Evolutionary conservation across 2,113 vertebrate species (phyloP).

Genomic region (Numida meleagris): DNA sequence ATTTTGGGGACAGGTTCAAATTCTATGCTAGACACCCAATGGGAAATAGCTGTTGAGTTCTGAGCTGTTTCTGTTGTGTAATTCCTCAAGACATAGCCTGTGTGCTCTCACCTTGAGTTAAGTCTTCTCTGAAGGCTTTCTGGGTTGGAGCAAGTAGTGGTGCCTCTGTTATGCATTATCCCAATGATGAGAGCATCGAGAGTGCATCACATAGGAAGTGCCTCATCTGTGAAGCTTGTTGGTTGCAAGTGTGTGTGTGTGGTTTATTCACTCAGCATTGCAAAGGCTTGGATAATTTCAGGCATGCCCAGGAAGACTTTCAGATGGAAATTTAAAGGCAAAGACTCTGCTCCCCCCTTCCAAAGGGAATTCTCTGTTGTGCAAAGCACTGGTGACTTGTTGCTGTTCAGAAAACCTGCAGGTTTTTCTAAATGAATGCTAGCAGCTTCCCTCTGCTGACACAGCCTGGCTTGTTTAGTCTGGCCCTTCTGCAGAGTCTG

Average conservation of each 20-base stretch:
- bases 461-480: neutral
- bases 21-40: neutral
- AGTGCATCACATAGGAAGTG: neutral
- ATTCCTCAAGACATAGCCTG: accelerated
- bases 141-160: neutral
- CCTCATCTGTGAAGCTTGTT: accelerated
- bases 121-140: neutral
- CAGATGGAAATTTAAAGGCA: neutral
- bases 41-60: neutral
- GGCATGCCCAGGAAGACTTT: neutral
- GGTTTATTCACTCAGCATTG: accelerated
- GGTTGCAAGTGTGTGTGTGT: accelerated
- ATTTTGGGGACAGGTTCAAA: neutral
- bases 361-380: accelerated
- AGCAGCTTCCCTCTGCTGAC: neutral
- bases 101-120: accelerated
- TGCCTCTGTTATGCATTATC: accelerated
- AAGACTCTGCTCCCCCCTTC: neutral
- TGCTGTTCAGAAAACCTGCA: neutral
- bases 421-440: accelerated
- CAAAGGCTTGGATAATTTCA: neutral
- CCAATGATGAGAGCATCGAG: neutral
- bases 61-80: accelerated
- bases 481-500: neutral
- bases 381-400: neutral